These are phyloP conservation scores for Xiphydria camelus DNA, from an alignment of 2,888 invertebrate species.

Conservation along the genomic window DNA sequence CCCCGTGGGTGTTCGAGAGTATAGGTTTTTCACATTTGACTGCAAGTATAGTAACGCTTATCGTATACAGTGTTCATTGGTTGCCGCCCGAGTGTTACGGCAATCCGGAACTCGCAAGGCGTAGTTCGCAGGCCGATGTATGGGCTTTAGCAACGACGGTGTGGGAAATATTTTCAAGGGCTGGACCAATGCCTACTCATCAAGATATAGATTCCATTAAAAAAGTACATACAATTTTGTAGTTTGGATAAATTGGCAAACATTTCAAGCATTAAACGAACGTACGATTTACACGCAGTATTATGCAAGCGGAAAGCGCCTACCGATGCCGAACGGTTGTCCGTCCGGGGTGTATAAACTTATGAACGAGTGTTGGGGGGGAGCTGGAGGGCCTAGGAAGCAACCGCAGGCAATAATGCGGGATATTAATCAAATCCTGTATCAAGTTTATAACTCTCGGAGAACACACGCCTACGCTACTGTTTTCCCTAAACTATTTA, in stretches of 20 bases:
- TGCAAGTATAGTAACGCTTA: too few species aligned
- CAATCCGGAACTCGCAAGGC: constrained; percentile 69
- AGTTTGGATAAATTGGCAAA: neutral
- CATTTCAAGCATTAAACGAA: neutral
- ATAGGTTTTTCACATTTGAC: too few species aligned
- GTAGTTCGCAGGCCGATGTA: constrained; percentile 76
- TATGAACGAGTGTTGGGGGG: constrained; percentile 81
- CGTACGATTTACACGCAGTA: constrained; percentile 56
- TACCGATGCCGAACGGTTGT: constrained; percentile 71
- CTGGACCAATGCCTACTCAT: constrained; percentile 59
- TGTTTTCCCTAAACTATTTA: constrained; percentile 55
- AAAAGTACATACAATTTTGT: constrained; percentile 38
- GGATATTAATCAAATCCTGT: constrained; percentile 79
- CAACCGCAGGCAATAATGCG: constrained; percentile 85
- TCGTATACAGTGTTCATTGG: constrained; percentile 78
- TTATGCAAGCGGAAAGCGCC: constrained; percentile 70
- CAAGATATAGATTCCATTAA: constrained; percentile 50
- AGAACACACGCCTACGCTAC: constrained; percentile 65
- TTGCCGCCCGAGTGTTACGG: constrained; percentile 82
- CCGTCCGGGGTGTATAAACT: constrained; percentile 75
- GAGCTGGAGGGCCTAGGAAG: constrained; percentile 70
- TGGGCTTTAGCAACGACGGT: constrained; percentile 92
- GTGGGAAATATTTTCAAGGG: constrained; percentile 90
- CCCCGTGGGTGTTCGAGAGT: too few species aligned
- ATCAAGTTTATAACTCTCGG: constrained; percentile 70